Evolutionary conservation across 2,113 vertebrate species (phyloP).

Genomic region (Colinus virginianus): DNA sequence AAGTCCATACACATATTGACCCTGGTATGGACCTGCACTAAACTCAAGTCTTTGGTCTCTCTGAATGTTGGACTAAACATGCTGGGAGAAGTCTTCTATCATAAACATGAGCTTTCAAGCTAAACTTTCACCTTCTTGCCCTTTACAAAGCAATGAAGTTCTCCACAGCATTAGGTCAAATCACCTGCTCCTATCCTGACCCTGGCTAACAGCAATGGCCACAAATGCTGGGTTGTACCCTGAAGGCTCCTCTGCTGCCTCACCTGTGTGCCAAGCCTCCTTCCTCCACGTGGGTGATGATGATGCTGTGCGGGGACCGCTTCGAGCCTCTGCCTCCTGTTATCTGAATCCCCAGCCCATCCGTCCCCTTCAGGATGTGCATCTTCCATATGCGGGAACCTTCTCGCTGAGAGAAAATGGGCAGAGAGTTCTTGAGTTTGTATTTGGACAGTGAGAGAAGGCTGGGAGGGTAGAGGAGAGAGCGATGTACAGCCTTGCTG

Average conservation of each 20-base stretch:
- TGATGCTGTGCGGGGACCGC: constrained; percentile 91
- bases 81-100: background rate
- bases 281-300: constrained; percentile 92
- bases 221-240: background rate
- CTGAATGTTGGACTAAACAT: background rate
- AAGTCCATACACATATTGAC: too few species aligned
- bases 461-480: background rate
- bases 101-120: background rate
- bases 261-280: constrained; percentile 94
- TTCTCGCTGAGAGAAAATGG: constrained; percentile 83
- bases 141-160: background rate
- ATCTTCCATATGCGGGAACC: constrained; percentile 96
- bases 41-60: background rate
- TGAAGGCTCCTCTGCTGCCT: background rate
- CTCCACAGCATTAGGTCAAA: fast-evolving
- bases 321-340: constrained; percentile 95
- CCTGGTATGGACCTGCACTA: too few species aligned
- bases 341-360: constrained; percentile 95
- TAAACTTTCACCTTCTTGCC: background rate
- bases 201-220: background rate
- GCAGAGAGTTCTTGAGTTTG: constrained; percentile 67
- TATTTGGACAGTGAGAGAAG: constrained; percentile 5
- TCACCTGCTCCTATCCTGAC: fast-evolving
- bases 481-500: constrained; percentile 5
- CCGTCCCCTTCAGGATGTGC: constrained; percentile 92